Percentiles rank a stretch among this genome's conserved stretches.
Evolutionary conservation across 2,888 invertebrate species (phyloP).

Genomic region (Leptura quadrifasciata): DNA sequence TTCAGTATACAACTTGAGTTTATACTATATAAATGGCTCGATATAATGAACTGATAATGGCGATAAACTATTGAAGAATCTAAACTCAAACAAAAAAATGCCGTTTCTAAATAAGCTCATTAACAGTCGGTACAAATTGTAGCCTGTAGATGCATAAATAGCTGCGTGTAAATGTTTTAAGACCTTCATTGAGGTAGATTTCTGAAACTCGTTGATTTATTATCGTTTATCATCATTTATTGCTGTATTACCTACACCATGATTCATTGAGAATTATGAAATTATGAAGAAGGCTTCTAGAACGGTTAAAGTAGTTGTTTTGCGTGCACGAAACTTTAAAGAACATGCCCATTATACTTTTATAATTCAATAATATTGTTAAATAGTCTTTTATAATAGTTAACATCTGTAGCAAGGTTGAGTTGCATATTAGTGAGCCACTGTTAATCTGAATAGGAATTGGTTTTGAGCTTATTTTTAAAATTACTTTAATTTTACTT

Average conservation of each 20-base stretch:
- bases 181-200: too few species aligned
- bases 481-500: too few species aligned
- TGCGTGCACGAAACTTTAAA: conserved; percentile 45
- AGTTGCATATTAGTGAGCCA: conserved; percentile 4
- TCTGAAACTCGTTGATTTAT: too few species aligned
- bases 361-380: conserved; percentile 50
- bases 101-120: too few species aligned
- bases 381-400: conserved; percentile 24
- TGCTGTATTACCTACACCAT: conserved; percentile 23
- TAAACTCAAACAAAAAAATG: too few species aligned
- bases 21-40: too few species aligned
- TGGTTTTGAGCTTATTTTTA: not conserved
- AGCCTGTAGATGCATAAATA: too few species aligned
- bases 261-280: conserved; percentile 42
- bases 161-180: too few species aligned
- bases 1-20: too few species aligned
- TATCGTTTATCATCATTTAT: conserved; percentile 28
- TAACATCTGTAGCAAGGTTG: not conserved
- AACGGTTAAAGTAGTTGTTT: conserved; percentile 43
- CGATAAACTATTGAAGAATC: too few species aligned
- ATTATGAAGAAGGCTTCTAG: conserved; percentile 39
- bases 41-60: too few species aligned
- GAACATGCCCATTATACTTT: conserved; percentile 44
- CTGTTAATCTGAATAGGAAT: not conserved
- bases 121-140: too few species aligned